Evolutionary conservation across 2,797 vertebrate genomes (phyloP).

Genomic region (Fratercula arctica): DNA sequence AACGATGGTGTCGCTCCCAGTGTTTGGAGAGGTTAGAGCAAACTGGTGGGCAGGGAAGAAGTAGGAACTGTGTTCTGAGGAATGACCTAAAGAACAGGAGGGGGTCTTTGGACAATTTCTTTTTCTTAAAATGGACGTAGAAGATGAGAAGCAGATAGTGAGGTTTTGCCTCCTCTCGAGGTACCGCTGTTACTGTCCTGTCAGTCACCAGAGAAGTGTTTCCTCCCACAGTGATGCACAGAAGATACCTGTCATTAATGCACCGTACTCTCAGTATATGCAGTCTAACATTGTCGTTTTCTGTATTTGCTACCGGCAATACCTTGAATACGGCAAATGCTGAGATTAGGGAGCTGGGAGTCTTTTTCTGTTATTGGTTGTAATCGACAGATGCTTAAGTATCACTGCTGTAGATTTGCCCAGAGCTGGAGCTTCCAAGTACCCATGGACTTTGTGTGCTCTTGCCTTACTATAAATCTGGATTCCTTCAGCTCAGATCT

Average conservation of each 20-base stretch:
- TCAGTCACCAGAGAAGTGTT: not conserved
- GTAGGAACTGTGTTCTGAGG: not conserved
- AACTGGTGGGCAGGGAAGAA: not conserved
- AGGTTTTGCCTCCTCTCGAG: not conserved
- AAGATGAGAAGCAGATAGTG: not conserved
- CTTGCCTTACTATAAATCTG: not conserved
- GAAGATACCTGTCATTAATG: not conserved
- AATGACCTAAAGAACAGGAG: not conserved
- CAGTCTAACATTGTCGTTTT: not conserved
- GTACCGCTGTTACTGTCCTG: not conserved
- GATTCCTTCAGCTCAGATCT: not conserved
- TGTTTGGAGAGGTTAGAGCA: not conserved
- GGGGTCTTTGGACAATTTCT: not conserved
- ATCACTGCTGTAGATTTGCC: fast-evolving
- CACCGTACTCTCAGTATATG: not conserved
- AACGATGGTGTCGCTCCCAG: not conserved
- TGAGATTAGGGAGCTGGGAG: not conserved
- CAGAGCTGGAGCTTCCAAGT: not conserved
- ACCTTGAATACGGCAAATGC: not conserved
- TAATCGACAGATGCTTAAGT: not conserved
- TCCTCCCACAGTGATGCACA: not conserved
- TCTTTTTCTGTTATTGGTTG: not conserved
- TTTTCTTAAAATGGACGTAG: not conserved
- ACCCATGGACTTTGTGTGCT: not conserved
- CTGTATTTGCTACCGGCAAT: not conserved